These are phyloP conservation scores for Gavialis gangeticus DNA, from an alignment of 2,113 vertebrate genomes.

Conservation along the genomic window DNA sequence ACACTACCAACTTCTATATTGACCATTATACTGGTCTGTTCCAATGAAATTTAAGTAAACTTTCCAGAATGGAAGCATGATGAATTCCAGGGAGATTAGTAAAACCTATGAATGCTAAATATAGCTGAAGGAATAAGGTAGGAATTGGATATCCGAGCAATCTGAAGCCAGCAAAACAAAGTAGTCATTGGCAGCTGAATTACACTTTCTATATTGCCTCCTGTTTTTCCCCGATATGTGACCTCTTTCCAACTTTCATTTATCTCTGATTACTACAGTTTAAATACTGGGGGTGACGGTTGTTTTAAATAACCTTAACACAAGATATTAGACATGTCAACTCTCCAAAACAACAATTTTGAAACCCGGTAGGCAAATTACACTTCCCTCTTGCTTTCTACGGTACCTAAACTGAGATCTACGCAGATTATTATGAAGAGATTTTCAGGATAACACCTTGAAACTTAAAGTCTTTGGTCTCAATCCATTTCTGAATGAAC, in stretches of 20 bases:
- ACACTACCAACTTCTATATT: neutral
- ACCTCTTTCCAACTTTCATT: neutral
- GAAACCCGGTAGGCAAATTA: neutral
- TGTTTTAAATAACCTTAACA: neutral
- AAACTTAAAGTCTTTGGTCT: neutral
- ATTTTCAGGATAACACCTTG: neutral
- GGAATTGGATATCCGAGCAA: neutral
- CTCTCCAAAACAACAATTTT: neutral
- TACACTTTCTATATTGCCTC: neutral
- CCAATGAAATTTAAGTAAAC: slow-evolving; percentile 33
- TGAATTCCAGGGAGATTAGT: neutral
- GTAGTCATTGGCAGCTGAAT: neutral
- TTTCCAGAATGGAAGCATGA: neutral
- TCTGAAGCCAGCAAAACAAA: neutral
- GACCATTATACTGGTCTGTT: slow-evolving; percentile 17
- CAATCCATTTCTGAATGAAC: neutral
- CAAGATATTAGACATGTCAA: neutral
- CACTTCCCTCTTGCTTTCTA: neutral
- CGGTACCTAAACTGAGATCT: neutral
- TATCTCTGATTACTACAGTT: neutral
- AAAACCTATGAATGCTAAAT: slow-evolving; percentile 15
- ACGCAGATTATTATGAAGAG: neutral
- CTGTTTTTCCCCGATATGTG: neutral
- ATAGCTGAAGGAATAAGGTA: neutral
- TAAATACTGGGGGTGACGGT: neutral